These are phyloP conservation scores for Sorex maritimensis DNA, from an alignment of 2,797 vertebrate species.

Conservation along the genomic window DNA sequence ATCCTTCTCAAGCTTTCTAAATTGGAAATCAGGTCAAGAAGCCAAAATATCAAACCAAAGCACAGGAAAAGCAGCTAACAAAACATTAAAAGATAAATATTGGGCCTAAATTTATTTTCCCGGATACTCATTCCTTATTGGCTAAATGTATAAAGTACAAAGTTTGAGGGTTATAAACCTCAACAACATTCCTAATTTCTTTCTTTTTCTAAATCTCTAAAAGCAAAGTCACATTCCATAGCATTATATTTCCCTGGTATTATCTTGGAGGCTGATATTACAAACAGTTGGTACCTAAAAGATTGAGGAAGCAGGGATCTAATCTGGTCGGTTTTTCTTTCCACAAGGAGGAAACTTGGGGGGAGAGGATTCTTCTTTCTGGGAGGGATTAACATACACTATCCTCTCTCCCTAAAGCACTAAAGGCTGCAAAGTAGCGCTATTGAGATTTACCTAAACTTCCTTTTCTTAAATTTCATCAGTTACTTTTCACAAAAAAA, in stretches of 20 bases:
- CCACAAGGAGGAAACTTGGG: background rate
- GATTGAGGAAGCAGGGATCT: slow-evolving; percentile 41
- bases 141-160: slow-evolving; percentile 79
- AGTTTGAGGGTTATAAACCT: slow-evolving; percentile 71
- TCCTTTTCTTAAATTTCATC: slow-evolving; percentile 50
- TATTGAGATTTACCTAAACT: slow-evolving; percentile 35
- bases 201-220: slow-evolving; percentile 72
- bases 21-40: slow-evolving; percentile 75
- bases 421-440: slow-evolving; percentile 21
- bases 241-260: slow-evolving; percentile 54
- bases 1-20: slow-evolving; percentile 68
- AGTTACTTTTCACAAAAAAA: slow-evolving; percentile 58
- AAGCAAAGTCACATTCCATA: slow-evolving; percentile 51
- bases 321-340: slow-evolving; percentile 15
- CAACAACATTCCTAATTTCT: slow-evolving; percentile 56
- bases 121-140: slow-evolving; percentile 78
- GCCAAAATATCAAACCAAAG: slow-evolving; percentile 78
- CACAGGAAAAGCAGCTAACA: slow-evolving; percentile 74
- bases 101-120: slow-evolving; percentile 80
- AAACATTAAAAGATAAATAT: slow-evolving; percentile 77
- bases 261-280: slow-evolving; percentile 29
- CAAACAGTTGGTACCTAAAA: slow-evolving; percentile 33
- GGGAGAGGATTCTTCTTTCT: slow-evolving; percentile 4
- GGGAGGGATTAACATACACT: background rate
- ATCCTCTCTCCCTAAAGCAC: slow-evolving; percentile 1